Evolutionary conservation across 2,888 invertebrate species (phyloP).

Genomic region (Drosophila limbata): DNA sequence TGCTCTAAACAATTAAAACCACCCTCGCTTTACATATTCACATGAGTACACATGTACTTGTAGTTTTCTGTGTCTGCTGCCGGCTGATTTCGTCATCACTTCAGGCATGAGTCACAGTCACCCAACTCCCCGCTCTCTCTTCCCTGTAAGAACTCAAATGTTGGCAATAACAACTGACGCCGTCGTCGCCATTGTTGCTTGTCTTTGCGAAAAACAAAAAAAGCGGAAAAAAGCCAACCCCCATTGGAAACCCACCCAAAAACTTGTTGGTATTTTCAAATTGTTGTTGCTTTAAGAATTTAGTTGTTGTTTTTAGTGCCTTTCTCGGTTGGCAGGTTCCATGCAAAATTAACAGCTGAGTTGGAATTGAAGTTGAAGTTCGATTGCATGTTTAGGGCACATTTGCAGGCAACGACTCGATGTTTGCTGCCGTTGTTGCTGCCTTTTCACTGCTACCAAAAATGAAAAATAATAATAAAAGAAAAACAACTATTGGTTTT

Average conservation of each 20-base stretch:
- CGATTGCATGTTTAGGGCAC: conserved; percentile 67
- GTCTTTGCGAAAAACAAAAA: conserved; percentile 29
- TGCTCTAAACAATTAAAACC: neutral
- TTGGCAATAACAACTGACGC: conserved; percentile 73
- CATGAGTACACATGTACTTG: conserved; percentile 32
- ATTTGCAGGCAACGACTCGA: conserved; percentile 39
- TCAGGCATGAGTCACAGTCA: conserved; percentile 66
- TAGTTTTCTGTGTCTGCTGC: conserved; percentile 43
- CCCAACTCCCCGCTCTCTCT: conserved; percentile 9
- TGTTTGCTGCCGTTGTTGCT: conserved; percentile 9
- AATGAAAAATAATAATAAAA: neutral
- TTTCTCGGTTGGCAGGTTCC: conserved; percentile 31
- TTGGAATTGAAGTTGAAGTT: conserved; percentile 29
- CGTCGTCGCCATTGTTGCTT: conserved; percentile 48
- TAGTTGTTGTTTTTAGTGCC: conserved; percentile 16
- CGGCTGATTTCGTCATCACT: conserved; percentile 70
- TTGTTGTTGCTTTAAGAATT: conserved; percentile 13
- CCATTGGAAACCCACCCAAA: conserved; percentile 30
- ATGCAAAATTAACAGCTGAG: conserved; percentile 73
- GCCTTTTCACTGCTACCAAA: conserved; percentile 19
- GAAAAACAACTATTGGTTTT: conserved; percentile 11
- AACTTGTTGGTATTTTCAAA: conserved; percentile 52
- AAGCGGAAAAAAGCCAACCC: conserved; percentile 35
- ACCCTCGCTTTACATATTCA: conserved; percentile 45
- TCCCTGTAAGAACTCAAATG: conserved; percentile 48